phyloP scores from a whole-genome alignment of 2,888 invertebrate species.

The Leptogaster cylindrica region DNA sequence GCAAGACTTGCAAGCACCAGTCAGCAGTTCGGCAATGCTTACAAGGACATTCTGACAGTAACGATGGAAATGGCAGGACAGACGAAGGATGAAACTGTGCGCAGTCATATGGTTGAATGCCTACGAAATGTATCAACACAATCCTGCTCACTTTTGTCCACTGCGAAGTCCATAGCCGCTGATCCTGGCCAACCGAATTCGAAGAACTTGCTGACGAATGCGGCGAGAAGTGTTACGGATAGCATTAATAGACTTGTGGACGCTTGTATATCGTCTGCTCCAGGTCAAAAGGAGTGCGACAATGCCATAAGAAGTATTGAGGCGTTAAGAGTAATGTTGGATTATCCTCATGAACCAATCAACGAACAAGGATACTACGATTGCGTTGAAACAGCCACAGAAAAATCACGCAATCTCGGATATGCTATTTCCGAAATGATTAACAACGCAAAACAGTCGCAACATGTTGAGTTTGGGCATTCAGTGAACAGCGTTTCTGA shows the following conservation, averaged over 20 bases:
- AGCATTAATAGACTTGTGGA: constrained; percentile 87
- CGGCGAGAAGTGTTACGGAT: constrained; percentile 89
- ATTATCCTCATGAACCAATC: constrained; percentile 86
- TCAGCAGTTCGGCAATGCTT: constrained; percentile 79
- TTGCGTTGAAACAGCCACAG: constrained; percentile 88
- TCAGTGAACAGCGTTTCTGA: constrained; percentile 83
- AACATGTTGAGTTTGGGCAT: constrained; percentile 83
- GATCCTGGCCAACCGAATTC: constrained; percentile 90
- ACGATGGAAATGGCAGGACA: constrained; percentile 87
- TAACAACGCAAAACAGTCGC: constrained; percentile 84
- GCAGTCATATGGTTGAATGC: constrained; percentile 83
- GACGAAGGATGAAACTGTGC: constrained; percentile 76
- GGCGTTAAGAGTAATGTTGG: constrained; percentile 80
- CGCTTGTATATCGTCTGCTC: constrained; percentile 79
- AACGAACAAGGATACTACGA: constrained; percentile 91
- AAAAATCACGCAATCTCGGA: constrained; percentile 82
- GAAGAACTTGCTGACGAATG: constrained; percentile 85
- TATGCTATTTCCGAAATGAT: constrained; percentile 96
- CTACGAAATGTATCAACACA: constrained; percentile 86
- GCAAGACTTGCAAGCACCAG: constrained; percentile 75
- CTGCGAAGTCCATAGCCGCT: constrained; percentile 88
- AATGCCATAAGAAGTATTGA: constrained; percentile 92
- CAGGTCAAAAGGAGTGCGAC: constrained; percentile 96
- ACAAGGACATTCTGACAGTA: constrained; percentile 76
- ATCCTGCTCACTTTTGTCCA: constrained; percentile 83